A percentile compares a stretch with the other conserved stretches of the same genome.
Conservation (phyloP, 1,140 invertebrate species). For the Vanessa atalanta region DNA sequence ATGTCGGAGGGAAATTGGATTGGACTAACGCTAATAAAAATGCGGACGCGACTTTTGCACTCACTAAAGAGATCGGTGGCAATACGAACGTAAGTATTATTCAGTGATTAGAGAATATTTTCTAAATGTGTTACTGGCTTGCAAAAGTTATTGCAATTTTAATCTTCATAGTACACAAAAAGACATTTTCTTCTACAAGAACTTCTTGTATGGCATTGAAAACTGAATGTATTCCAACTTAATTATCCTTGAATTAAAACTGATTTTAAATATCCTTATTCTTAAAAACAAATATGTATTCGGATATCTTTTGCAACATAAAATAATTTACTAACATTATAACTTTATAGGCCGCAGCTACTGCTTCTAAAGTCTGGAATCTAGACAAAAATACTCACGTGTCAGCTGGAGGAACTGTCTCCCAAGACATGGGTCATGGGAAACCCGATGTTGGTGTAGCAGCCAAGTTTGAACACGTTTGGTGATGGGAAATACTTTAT, state of each 20-base stretch:
- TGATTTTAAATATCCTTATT: no score
- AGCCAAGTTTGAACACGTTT: conserved; percentile 33
- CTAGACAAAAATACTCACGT: conserved; percentile 50
- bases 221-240: no score
- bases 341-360: conserved; percentile 41
- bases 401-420: conserved; percentile 42
- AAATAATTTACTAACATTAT: neutral
- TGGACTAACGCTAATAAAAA: conserved; percentile 47
- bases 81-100: conserved; percentile 44
- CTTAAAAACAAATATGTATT: neutral
- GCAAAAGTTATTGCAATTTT: neutral
- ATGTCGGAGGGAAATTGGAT: conserved; percentile 47
- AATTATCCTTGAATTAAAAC: no score
- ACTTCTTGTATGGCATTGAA: no score
- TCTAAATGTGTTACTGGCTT: neutral
- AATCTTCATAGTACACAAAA: neutral
- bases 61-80: conserved; percentile 49
- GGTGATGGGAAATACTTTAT: neutral
- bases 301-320: neutral
- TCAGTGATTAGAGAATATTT: neutral
- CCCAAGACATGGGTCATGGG: conserved; percentile 39
- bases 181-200: no score
- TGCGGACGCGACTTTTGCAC: conserved; percentile 41
- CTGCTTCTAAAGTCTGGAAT: conserved; percentile 49
- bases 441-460: conserved; percentile 43